Base-by-base conservation (phyloP, 2,888 invertebrate species). In the Embidobia sp. region DNA sequence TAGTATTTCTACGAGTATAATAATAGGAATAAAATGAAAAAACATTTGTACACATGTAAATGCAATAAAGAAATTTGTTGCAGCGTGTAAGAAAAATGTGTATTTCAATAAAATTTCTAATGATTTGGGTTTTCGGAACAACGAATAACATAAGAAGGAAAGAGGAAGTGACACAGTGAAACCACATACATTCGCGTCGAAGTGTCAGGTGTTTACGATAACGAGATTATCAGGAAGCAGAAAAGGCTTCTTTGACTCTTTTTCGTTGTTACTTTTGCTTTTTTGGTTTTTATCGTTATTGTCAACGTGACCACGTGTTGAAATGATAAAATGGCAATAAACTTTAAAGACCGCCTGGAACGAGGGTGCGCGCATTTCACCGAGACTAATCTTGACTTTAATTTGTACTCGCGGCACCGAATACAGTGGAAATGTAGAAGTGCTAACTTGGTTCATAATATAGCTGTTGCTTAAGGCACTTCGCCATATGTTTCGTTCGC, bases 121-220 rank as follows among this genome's bases (percentile, higher is more conserved):
- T n/a, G n/a, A n/a, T n/a, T n/a, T n/a, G n/a, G n/a, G n/a, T n/a
- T n/a, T n/a, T n/a, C n/a, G n/a, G n/a, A n/a, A n/a, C n/a, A n/a
- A n/a, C n/a, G 26, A 26, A 26, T 26, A 26, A 16, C 0, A 42
- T 42, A 61, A 46, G 11, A 35, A 35, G 35, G 11, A 13, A 64
- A 8, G 19, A 22, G 26, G 48, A 49, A 31, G 40, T 42, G 31
- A 48, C 7, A 35, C 13, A 51, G 44, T 18, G 76, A 77, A 76
- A 79, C 69, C 66, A 77, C 63, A 66, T 59, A 57, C 63, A 69
- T 67, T 69, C 44, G 16, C 15, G 37, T 26, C 37, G 79, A 83
- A 82, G 77, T 80, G 80, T 81, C 82, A 81, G 82, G 82, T 80
- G 84, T 83, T 83, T 83, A 84, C 84, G 79, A 80, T 87, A 87